Conservation (phyloP, 2,113 vertebrate genomes). For the Chiloscyllium plagiosum region DNA sequence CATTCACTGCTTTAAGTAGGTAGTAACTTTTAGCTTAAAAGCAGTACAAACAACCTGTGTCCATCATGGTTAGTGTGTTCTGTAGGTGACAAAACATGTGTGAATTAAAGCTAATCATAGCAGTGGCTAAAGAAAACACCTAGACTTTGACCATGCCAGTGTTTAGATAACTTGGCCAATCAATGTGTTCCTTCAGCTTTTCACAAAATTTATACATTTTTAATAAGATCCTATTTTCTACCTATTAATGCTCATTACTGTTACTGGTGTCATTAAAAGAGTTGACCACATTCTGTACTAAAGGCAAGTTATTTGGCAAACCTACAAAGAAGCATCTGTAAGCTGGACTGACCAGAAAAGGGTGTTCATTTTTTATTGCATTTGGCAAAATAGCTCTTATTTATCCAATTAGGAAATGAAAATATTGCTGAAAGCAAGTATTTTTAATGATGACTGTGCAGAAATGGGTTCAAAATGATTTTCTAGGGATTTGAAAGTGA, state of each 20-base stretch:
- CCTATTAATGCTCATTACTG: constrained; percentile 27
- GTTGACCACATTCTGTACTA: neutral
- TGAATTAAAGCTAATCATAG: neutral
- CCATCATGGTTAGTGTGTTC: neutral
- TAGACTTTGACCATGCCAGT: neutral
- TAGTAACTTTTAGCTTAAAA: neutral
- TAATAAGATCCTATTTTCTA: constrained; percentile 21
- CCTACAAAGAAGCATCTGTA: constrained; percentile 27
- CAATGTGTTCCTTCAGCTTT: constrained; percentile 2
- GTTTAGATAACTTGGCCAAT: neutral
- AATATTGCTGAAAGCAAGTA: constrained; percentile 6
- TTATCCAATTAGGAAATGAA: constrained; percentile 37
- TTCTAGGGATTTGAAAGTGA: neutral
- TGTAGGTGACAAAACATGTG: neutral
- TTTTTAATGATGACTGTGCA: neutral
- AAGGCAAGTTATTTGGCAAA: neutral
- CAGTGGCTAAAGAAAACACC: neutral
- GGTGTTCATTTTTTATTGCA: constrained; percentile 30
- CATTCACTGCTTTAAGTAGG: neutral
- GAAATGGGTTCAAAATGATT: constrained; percentile 17
- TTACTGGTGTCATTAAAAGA: constrained; percentile 22
- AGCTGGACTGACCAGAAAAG: constrained; percentile 17
- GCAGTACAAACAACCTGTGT: neutral
- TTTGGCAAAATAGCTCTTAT: constrained; percentile 27
- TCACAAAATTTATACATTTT: constrained; percentile 22